A percentile compares a stretch with the other conserved stretches of the same genome.
These are phyloP conservation scores for Penaeus vannamei DNA, from an alignment of 1,140 invertebrate species.

Conservation along the genomic window DNA sequence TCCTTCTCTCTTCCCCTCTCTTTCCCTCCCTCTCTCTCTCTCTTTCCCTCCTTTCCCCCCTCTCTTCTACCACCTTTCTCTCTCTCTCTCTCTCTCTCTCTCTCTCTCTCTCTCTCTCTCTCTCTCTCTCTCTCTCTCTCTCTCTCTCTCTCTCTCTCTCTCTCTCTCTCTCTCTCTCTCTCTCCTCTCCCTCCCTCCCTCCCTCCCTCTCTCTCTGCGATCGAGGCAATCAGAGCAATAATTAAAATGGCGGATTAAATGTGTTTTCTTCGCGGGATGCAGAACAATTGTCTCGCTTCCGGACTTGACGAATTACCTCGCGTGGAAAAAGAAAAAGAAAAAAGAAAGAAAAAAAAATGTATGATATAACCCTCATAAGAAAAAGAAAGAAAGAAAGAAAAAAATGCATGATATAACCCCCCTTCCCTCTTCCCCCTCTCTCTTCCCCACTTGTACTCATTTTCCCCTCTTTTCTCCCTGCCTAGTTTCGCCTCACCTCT, in stretches of 20 bases:
- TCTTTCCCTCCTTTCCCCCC: neutral
- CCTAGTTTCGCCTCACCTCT: neutral
- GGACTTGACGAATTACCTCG: no score
- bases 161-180: constrained; percentile 25
- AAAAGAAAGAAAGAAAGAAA: no score
- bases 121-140: neutral
- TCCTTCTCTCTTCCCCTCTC: neutral
- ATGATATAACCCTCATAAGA: no score
- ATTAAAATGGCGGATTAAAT: no score
- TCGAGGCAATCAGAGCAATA: no score
- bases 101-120: neutral
- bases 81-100: neutral
- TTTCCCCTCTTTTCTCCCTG: neutral
- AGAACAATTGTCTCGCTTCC: no score
- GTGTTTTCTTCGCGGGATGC: no score
- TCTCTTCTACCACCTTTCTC: neutral
- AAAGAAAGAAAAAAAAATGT: no score
- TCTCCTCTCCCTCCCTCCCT: constrained; percentile 23
- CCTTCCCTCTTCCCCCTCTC: no score
- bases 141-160: constrained; percentile 18
- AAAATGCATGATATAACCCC: no score
- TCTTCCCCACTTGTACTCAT: neutral
- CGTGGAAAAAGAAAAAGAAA: no score
- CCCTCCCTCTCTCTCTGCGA: constrained; percentile 16
- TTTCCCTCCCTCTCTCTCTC: neutral